Evolutionary conservation across 2,888 invertebrate genomes (phyloP).

Genomic region (Tortrix viridana): DNA sequence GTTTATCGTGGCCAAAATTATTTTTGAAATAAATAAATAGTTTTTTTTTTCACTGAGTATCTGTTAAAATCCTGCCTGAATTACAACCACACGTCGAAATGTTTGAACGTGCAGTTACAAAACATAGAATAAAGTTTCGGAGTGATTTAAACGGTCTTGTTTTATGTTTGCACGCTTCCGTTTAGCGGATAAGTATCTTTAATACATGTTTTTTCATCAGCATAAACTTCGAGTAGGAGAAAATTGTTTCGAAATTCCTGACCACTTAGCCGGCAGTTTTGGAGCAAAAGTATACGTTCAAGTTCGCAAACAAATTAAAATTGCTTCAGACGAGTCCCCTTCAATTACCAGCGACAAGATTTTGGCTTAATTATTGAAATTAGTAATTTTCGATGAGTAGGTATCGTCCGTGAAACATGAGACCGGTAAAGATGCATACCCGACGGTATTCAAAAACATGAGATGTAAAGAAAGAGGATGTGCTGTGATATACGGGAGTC

Average conservation of each 20-base stretch:
- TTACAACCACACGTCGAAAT: background rate
- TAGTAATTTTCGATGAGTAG: conserved; percentile 6
- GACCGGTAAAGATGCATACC: background rate
- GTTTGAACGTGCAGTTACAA: background rate
- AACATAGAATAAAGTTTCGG: background rate
- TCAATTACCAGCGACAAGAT: conserved; percentile 60
- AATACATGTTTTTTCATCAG: conserved; percentile 16
- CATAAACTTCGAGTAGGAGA: conserved; percentile 36
- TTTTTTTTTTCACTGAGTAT: background rate
- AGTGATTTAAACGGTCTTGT: background rate
- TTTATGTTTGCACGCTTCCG: background rate
- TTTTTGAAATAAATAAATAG: background rate
- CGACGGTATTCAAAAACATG: conserved; percentile 1
- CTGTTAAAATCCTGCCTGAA: background rate
- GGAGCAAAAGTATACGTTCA: conserved; percentile 30
- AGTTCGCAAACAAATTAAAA: conserved; percentile 55
- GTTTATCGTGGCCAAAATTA: background rate
- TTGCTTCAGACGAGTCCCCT: conserved; percentile 58
- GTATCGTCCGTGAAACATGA: conserved; percentile 2
- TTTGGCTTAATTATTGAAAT: conserved; percentile 41
- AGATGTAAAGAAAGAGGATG: conserved; percentile 10
- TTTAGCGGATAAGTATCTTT: background rate
- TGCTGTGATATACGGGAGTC: background rate
- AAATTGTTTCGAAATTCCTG: conserved; percentile 52
- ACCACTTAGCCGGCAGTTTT: conserved; percentile 42